A percentile compares a stretch with the other conserved stretches of the same genome.
Conservation (phyloP, 30 jellyfish, hydroid and myxozoan genomes). For the Aurelia sp. region DNA sequence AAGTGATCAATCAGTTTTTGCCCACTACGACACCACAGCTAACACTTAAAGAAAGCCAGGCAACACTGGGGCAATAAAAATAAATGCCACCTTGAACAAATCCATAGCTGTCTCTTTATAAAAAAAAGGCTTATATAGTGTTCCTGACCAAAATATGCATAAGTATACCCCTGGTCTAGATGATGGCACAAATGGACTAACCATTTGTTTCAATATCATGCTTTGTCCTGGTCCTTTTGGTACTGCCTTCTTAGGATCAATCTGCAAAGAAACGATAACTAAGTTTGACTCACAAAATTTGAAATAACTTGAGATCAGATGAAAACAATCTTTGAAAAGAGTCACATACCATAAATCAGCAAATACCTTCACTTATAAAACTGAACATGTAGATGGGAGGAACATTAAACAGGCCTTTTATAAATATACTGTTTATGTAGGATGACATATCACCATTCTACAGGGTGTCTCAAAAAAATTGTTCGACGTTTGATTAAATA, state of each 20-base stretch:
- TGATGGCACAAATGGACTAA: constrained; percentile 19
- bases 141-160: constrained; percentile 5
- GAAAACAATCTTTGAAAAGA: no score
- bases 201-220: constrained; percentile 86
- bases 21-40: constrained; percentile 51
- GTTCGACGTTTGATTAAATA: no score
- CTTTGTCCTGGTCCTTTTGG: constrained; percentile 98
- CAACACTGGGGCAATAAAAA: constrained; percentile 45
- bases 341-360: no score
- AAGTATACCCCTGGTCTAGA: constrained; percentile 21
- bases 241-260: constrained; percentile 97
- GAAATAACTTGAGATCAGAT: no score
- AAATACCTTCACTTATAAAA: no score
- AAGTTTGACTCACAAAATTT: no score
- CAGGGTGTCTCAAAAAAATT: no score
- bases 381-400: no score
- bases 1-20: constrained; percentile 16
- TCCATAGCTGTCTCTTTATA: neutral
- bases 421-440: no score
- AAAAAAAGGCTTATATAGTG: neutral
- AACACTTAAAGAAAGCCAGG: constrained; percentile 33
- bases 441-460: no score
- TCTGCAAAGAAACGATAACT: constrained; percentile 16
- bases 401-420: no score
- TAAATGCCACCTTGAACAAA: no score